A percentile compares a stretch with the other conserved stretches of the same genome.
phyloP scores from a whole-genome alignment of 2,888 invertebrate genomes.

The Mantis religiosa region DNA sequence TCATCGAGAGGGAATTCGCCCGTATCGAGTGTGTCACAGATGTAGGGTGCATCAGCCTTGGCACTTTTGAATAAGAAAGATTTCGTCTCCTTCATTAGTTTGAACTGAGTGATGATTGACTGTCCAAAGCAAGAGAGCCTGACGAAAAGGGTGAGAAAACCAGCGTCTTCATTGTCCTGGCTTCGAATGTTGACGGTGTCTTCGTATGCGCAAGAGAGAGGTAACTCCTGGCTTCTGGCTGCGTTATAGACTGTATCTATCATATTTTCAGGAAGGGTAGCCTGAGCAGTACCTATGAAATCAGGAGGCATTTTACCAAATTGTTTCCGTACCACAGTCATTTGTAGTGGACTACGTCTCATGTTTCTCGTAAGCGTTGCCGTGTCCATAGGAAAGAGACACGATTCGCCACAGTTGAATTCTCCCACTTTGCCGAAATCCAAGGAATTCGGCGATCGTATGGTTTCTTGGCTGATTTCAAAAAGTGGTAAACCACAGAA shows the following conservation, averaged over 20 bases:
- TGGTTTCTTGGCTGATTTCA: constrained; percentile 35
- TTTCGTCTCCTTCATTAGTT: constrained; percentile 38
- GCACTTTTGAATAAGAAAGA: constrained; percentile 43
- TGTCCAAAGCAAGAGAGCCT: constrained; percentile 64
- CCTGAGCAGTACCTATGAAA: background rate
- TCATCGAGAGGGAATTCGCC: background rate
- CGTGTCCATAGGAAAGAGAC: constrained; percentile 27
- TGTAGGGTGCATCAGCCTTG: constrained; percentile 3
- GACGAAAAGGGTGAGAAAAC: constrained; percentile 58
- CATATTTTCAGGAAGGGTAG: constrained; percentile 9
- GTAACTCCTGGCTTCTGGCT: constrained; percentile 31
- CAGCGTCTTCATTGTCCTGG: constrained; percentile 48
- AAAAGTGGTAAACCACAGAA: constrained; percentile 37
- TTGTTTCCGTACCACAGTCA: constrained; percentile 8
- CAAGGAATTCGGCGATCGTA: constrained; percentile 19
- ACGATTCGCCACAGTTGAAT: constrained; percentile 28
- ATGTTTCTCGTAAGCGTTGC: constrained; percentile 20
- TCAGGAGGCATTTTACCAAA: background rate
- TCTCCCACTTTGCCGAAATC: background rate
- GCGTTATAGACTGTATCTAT: constrained; percentile 35
- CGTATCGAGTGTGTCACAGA: background rate
- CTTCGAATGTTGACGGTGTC: constrained; percentile 55
- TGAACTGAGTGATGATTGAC: constrained; percentile 60
- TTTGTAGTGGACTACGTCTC: constrained; percentile 20
- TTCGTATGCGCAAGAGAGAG: constrained; percentile 54